phyloP scores from a whole-genome alignment of 2,113 vertebrate species.

The Embiotoca jacksoni region DNA sequence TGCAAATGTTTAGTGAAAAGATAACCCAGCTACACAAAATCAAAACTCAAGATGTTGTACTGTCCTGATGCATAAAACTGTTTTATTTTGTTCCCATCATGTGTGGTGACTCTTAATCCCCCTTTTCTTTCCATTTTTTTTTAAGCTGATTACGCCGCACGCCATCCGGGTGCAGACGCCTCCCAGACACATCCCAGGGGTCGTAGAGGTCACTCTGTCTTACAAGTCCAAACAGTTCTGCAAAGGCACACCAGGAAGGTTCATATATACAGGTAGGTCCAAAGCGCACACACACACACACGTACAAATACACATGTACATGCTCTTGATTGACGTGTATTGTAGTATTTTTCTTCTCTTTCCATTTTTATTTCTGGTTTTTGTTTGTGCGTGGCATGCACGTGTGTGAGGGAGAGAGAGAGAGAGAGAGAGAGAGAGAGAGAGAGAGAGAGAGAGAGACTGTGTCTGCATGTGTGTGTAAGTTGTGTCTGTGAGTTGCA shows the following conservation, averaged over 20 bases:
- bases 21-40: background rate
- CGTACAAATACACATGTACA: no score
- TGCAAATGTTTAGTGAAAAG: slow-evolving; percentile 19
- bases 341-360: background rate
- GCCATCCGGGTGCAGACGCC: slow-evolving; percentile 81
- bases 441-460: background rate
- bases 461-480: slow-evolving; percentile 26
- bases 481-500: slow-evolving; percentile 85
- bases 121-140: slow-evolving; percentile 31
- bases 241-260: slow-evolving; percentile 80
- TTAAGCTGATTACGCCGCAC: slow-evolving; percentile 74
- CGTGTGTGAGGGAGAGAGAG: slow-evolving; percentile 1
- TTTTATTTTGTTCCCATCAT: background rate
- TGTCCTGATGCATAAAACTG: background rate
- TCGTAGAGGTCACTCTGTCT: slow-evolving; percentile 81
- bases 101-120: background rate
- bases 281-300: background rate
- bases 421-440: background rate
- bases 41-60: background rate
- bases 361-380: background rate
- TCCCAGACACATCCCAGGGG: slow-evolving; percentile 80
- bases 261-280: slow-evolving; percentile 78
- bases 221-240: slow-evolving; percentile 84
- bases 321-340: background rate
- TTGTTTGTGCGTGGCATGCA: slow-evolving; percentile 10